Evolutionary conservation across 2,797 vertebrate genomes (phyloP), one percentile per base, ranked within the genome.

Genomic region (Strix occidentalis): DNA sequence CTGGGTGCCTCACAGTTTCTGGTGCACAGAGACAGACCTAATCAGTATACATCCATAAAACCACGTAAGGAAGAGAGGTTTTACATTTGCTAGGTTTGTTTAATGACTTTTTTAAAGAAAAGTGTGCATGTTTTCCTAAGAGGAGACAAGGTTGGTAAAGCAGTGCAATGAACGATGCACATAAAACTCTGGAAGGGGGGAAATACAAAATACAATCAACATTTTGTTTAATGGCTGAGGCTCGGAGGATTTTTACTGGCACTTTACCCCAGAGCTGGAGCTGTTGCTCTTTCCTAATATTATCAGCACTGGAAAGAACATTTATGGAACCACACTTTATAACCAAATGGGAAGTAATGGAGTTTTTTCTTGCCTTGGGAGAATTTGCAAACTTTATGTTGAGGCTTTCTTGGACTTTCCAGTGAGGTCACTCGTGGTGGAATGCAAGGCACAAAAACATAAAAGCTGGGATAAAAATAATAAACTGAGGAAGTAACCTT

Each of bases 351-450:
- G 87, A 95, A 94, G 31, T 70, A 89, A 70, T 3, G 16, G 33
- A 43, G 1, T 11, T 64, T 74, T 77, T 91, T 41, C 57, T 92
- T 85, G 48, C 16, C 57, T 80, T 89, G 41, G 64, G 68, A 95
- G 37, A 89, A 82, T 71, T 80, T 0, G 1, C 37, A 79, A 26
- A 84, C 37, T 77, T 84, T 71, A 13, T 77, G 41, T 46, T 87
- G 75, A 92, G 65, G 75, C n/a, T 92, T 94, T 63, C 20, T 69
- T 92, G 86, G 71, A 93, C 88, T 93, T 96, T 90, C 90, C 88
- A 58, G 46, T 95, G 92, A 93, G 68, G 78, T 96, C 90, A 94
- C 26, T 84, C 63, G 11, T 58, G n/a, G 69, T 80, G 25, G 41
- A 80, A 71, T 39, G 50, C 50, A 81, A 93, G 10, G 50, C 21